Conservation (phyloP, 1,140 invertebrate genomes). For the Polyergus mexicanus region DNA sequence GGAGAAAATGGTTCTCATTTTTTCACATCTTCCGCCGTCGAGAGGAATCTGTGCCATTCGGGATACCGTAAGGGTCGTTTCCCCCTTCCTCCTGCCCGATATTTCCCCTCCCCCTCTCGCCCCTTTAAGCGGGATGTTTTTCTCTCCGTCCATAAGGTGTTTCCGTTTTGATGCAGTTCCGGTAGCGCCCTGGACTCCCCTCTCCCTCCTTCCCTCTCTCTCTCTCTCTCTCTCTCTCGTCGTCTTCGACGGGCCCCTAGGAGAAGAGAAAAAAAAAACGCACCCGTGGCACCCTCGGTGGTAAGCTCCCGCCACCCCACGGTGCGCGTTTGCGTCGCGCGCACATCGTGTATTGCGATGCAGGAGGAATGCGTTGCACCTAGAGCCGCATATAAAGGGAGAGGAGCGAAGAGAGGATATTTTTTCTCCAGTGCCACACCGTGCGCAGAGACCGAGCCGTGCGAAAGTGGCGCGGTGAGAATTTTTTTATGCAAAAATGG, state of each 20-base stretch:
- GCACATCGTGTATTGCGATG: conserved; percentile 20
- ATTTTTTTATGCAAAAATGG: conserved; percentile 86
- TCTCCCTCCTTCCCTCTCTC: neutral
- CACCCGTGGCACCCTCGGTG: conserved; percentile 16
- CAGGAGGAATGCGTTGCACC: conserved; percentile 71
- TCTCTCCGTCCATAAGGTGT: conserved; percentile 72
- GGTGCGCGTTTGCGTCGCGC: conserved; percentile 1
- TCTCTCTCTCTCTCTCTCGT: neutral
- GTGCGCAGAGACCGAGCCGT: conserved; percentile 69
- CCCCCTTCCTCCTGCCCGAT: conserved; percentile 55
- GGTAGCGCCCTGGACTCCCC: conserved; percentile 7
- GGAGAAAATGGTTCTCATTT: conserved; percentile 23
- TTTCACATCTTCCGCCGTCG: conserved; percentile 75
- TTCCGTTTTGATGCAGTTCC: conserved; percentile 72
- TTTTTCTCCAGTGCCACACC: conserved; percentile 56
- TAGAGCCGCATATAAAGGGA: conserved; percentile 33
- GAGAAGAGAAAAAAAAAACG: conserved; percentile 46
- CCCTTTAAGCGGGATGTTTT: conserved; percentile 38
- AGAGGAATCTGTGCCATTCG: conserved; percentile 85
- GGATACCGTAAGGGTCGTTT: conserved; percentile 82
- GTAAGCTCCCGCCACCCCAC: conserved; percentile 41
- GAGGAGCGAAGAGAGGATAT: conserved; percentile 11
- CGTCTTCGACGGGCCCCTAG: neutral
- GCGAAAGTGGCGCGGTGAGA: conserved; percentile 84
- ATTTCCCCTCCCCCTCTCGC: conserved; percentile 17